phyloP scores from a whole-genome alignment of 2,888 invertebrate species.

The Drosophila quinaria region DNA sequence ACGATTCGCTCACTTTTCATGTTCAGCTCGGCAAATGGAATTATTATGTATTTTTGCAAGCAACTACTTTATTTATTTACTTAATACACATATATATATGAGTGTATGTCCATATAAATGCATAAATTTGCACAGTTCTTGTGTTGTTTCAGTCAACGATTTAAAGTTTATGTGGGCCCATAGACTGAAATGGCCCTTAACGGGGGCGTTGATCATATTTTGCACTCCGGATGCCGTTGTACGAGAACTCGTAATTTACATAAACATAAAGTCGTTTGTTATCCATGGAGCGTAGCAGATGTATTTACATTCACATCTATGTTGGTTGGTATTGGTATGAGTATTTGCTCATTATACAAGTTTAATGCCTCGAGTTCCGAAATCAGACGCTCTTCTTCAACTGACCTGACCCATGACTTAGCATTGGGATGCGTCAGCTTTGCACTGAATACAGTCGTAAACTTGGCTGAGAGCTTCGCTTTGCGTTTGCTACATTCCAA shows the following conservation, averaged over 20 bases:
- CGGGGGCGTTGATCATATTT: conserved; percentile 70
- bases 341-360: conserved; percentile 29
- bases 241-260: conserved; percentile 64
- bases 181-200: conserved; percentile 45
- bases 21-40: conserved; percentile 64
- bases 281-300: conserved; percentile 50
- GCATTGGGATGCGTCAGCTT: conserved; percentile 7
- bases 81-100: neutral
- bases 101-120: neutral
- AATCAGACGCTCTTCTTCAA: conserved; percentile 16
- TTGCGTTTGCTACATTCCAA: neutral
- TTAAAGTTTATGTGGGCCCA: conserved; percentile 64
- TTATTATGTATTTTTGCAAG: conserved; percentile 59
- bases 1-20: conserved; percentile 43
- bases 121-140: conserved; percentile 26
- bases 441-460: conserved; percentile 45
- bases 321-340: conserved; percentile 10
- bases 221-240: conserved; percentile 73
- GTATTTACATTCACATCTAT: conserved; percentile 13
- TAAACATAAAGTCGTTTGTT: conserved; percentile 76
- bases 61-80: conserved; percentile 19
- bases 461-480: conserved; percentile 32
- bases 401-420: conserved; percentile 23
- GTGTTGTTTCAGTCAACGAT: conserved; percentile 49
- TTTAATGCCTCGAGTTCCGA: conserved; percentile 9